These are phyloP conservation scores for Hydrozoanthus gracilis DNA, from an alignment of 92 coral and sea anemone species.

Conservation along the genomic window DNA sequence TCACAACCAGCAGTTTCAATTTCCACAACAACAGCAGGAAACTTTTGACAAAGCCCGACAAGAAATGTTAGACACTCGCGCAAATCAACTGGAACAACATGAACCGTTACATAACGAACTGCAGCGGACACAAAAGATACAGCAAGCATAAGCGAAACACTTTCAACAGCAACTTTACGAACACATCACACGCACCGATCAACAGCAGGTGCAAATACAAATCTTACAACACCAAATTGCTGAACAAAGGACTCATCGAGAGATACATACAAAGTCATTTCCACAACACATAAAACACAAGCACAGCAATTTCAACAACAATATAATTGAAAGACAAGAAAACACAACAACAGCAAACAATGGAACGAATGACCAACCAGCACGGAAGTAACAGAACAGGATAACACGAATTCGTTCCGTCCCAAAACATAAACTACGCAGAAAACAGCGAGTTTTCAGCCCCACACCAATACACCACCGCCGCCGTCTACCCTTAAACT, in stretches of 20 bases:
- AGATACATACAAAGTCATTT: too few relatives aligned
- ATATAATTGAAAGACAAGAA: too few relatives aligned
- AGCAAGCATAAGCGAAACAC: background rate
- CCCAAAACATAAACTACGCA: background rate
- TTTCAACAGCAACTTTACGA: background rate
- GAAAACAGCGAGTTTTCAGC: background rate
- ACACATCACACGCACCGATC: background rate
- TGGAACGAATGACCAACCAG: background rate
- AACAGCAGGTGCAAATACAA: constrained; percentile 8
- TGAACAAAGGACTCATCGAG: too few relatives aligned
- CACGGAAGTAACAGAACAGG: background rate
- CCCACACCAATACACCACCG: background rate
- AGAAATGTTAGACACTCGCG: too few relatives aligned
- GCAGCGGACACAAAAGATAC: background rate
- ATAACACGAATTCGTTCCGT: too few relatives aligned
- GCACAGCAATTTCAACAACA: too few relatives aligned
- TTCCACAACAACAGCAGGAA: too few relatives aligned
- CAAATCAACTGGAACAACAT: too few relatives aligned
- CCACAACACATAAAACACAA: too few relatives aligned
- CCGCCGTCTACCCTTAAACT: background rate
- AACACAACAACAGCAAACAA: background rate
- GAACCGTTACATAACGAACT: background rate
- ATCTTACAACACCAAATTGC: too few relatives aligned
- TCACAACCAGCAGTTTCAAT: too few relatives aligned
- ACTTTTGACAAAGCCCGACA: too few relatives aligned